phyloP scores from a whole-genome alignment of 2,797 vertebrate species.

The Arctocebus calabarensis region DNA sequence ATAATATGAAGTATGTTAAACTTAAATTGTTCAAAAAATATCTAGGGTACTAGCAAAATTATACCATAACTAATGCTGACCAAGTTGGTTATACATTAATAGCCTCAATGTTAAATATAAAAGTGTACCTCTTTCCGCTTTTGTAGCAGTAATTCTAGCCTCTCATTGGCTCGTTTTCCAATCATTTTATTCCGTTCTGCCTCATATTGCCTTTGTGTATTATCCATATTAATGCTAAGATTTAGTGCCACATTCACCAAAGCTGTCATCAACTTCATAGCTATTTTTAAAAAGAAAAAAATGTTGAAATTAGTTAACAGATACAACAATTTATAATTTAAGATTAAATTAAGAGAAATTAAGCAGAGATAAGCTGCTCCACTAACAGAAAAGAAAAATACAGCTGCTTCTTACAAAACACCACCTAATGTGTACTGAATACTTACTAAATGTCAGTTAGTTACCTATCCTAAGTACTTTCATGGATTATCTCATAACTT shows the following conservation, averaged over 20 bases:
- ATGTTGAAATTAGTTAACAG: conserved; percentile 64
- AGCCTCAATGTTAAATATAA: conserved; percentile 22
- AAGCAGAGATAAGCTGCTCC: conserved; percentile 22
- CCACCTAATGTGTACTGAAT: conserved; percentile 10
- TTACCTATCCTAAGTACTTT: background rate
- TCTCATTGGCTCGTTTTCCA: conserved; percentile 97
- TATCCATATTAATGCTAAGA: conserved; percentile 99
- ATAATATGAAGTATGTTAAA: conserved; percentile 53
- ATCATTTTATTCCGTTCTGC: conserved; percentile 98
- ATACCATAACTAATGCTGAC: conserved; percentile 44
- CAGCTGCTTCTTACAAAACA: conserved; percentile 44
- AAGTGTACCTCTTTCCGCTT: conserved; percentile 97
- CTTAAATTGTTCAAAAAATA: conserved; percentile 43
- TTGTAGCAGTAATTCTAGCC: conserved; percentile 96
- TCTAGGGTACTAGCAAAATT: conserved; percentile 5
- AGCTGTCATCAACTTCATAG: conserved; percentile 99
- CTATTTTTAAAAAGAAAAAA: conserved; percentile 86
- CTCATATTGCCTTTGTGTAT: conserved; percentile 98
- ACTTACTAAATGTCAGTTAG: background rate
- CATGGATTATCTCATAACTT: conserved; percentile 44
- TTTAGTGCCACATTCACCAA: conserved; percentile 99
- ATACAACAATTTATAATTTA: conserved; percentile 61
- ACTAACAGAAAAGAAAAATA: conserved; percentile 53
- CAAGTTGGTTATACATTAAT: conserved; percentile 1
- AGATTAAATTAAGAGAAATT: conserved; percentile 60